A percentile compares a stretch with the other conserved stretches of the same genome.
phyloP scores from a whole-genome alignment of 2,113 vertebrate species.

The Psittacara wagleri region DNA sequence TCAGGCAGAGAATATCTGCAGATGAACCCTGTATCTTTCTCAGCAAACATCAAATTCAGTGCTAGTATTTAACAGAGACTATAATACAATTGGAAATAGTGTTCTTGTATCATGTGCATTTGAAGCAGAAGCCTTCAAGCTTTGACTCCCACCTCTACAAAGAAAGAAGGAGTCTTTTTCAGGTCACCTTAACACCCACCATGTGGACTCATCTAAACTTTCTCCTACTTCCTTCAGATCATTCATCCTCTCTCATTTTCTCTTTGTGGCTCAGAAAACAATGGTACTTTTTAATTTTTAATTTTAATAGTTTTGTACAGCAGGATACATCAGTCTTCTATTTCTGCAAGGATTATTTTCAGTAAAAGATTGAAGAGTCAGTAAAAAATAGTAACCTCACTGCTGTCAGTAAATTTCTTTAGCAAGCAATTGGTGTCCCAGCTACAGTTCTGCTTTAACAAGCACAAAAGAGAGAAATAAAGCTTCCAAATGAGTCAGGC shows the following conservation, averaged over 20 bases:
- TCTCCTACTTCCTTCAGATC: neutral
- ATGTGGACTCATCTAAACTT: neutral
- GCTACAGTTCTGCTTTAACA: neutral
- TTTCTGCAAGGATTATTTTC: constrained; percentile 27
- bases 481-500: constrained; percentile 19
- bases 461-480: constrained; percentile 12
- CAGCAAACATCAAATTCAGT: neutral
- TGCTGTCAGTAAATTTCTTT: constrained; percentile 32
- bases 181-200: neutral
- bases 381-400: constrained; percentile 22
- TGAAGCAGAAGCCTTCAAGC: constrained; percentile 23
- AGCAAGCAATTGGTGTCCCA: neutral
- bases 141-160: neutral
- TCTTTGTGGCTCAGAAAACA: neutral
- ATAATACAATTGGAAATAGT: neutral
- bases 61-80: neutral
- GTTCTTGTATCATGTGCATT: neutral
- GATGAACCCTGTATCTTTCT: neutral
- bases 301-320: neutral
- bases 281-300: neutral
- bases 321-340: neutral
- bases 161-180: neutral
- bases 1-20: neutral
- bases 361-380: constrained; percentile 3
- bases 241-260: neutral